Conservation (phyloP, 2,113 vertebrate genomes). For the Pygoscelis antarcticus region DNA sequence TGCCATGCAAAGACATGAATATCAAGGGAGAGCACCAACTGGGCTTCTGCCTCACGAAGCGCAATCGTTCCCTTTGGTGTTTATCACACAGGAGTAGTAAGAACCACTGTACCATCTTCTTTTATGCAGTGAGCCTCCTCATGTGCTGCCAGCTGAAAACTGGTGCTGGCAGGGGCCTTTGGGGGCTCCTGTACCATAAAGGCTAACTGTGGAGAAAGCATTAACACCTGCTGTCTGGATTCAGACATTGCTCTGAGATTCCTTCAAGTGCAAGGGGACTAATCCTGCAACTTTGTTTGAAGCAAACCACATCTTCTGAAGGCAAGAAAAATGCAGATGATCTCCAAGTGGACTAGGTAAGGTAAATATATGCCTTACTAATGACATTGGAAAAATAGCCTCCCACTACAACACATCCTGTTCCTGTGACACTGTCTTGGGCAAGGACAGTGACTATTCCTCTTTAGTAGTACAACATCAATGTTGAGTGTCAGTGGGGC, state of each 20-base stretch:
- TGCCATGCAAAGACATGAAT: not conserved
- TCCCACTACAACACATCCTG: not conserved
- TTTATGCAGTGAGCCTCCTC: not conserved
- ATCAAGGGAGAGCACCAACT: not conserved
- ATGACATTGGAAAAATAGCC: not conserved
- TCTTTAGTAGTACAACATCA: not conserved
- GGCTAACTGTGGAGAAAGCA: not conserved
- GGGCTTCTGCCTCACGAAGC: not conserved
- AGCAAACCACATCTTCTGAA: not conserved
- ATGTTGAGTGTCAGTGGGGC: not conserved
- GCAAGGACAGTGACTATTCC: not conserved
- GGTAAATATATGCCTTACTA: not conserved
- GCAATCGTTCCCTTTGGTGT: not conserved
- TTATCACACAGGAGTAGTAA: not conserved
- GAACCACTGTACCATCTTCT: not conserved
- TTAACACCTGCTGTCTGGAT: not conserved
- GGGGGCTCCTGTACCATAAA: not conserved
- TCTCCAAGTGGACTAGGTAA: not conserved
- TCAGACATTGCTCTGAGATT: not conserved
- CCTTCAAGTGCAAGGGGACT: not conserved
- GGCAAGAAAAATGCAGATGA: not conserved
- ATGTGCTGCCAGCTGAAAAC: not conserved
- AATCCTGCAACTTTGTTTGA: not conserved
- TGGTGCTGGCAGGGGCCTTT: not conserved
- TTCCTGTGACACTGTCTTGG: not conserved